Conservation (phyloP, 2,888 invertebrate genomes). For the Acheta domesticus region DNA sequence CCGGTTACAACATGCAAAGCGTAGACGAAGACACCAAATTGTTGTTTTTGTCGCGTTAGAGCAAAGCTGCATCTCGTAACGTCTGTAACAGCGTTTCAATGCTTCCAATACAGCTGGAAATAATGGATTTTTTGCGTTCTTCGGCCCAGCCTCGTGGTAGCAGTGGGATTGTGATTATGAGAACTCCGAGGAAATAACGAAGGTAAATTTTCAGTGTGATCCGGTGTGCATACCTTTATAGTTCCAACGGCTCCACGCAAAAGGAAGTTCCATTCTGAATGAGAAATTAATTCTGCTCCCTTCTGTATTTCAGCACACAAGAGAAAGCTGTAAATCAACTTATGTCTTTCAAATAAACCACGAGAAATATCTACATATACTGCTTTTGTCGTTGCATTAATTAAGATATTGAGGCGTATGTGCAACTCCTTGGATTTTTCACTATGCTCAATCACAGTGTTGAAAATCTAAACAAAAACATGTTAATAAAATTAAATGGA, state of each 20-base stretch:
- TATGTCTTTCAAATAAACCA: slow-evolving; percentile 87
- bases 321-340: slow-evolving; percentile 83
- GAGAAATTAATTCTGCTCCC: slow-evolving; percentile 58
- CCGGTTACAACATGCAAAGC: too few relatives aligned
- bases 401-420: slow-evolving; percentile 64
- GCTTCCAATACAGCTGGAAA: too few relatives aligned
- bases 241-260: slow-evolving; percentile 62
- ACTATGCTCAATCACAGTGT: slow-evolving; percentile 72
- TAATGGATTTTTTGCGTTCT: too few relatives aligned
- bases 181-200: too few relatives aligned
- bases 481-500: slow-evolving; percentile 11
- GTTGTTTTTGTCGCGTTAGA: too few relatives aligned
- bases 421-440: slow-evolving; percentile 65
- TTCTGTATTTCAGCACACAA: slow-evolving; percentile 72
- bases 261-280: slow-evolving; percentile 72
- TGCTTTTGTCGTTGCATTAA: slow-evolving; percentile 72
- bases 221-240: slow-evolving; percentile 36
- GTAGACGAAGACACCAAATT: too few relatives aligned
- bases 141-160: too few relatives aligned
- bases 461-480: slow-evolving; percentile 67
- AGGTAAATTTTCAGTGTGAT: too few relatives aligned
- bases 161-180: too few relatives aligned
- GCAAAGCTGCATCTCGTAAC: too few relatives aligned
- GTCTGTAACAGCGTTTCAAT: too few relatives aligned
- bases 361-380: slow-evolving; percentile 85